Percentiles rank a stretch among this genome's conserved stretches.
Conservation (phyloP, 1,140 invertebrate species). For the Zaprionus davidi region DNA sequence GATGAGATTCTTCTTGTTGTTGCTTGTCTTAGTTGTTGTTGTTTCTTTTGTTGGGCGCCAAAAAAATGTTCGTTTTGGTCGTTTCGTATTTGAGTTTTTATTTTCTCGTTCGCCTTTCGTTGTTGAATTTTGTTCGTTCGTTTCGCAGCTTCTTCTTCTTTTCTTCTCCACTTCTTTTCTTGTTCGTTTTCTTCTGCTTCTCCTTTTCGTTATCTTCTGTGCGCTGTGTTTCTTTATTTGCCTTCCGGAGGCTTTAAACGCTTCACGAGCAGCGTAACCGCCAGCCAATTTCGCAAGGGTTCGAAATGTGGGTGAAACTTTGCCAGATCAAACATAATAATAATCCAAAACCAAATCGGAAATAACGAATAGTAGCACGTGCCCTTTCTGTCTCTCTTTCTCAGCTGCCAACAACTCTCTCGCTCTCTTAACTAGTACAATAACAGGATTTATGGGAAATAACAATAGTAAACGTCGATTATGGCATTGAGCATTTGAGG, state of each 20-base stretch:
- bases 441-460: conserved; percentile 15
- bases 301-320: conserved; percentile 61
- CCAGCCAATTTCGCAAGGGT: conserved; percentile 71
- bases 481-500: conserved; percentile 8
- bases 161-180: conserved; percentile 30
- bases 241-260: conserved; percentile 71
- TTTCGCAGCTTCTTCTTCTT: conserved; percentile 41
- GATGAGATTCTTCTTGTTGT: conserved; percentile 25
- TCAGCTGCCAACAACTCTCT: conserved; percentile 9
- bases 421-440: not conserved
- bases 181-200: conserved; percentile 15
- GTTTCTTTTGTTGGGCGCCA: conserved; percentile 40
- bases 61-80: conserved; percentile 58
- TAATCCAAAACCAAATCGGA: conserved; percentile 33
- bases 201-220: conserved; percentile 11
- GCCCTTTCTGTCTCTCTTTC: conserved; percentile 11
- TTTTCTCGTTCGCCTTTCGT: conserved; percentile 47
- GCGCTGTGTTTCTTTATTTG: not conserved
- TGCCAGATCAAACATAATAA: conserved; percentile 72
- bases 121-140: conserved; percentile 58
- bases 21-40: conserved; percentile 60
- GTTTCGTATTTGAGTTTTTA: conserved; percentile 53
- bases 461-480: conserved; percentile 15
- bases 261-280: conserved; percentile 59
- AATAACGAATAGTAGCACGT: conserved; percentile 43